phyloP scores from a whole-genome alignment of 2,113 vertebrate species.

The Xiphorhynchus elegans region DNA sequence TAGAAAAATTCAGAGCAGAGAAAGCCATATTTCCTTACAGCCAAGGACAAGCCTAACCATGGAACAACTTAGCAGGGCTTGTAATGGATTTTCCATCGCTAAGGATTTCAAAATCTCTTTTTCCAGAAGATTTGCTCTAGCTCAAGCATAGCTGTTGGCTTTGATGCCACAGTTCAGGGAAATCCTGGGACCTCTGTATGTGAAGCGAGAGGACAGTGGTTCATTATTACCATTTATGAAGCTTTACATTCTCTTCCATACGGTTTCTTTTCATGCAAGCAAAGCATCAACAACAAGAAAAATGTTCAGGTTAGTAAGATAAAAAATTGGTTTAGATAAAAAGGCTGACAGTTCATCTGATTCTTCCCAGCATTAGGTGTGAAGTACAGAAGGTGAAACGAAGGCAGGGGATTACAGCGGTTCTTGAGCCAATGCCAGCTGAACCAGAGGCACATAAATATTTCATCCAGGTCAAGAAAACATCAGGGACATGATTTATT shows the following conservation, averaged over 20 bases:
- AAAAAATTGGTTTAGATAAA: background rate
- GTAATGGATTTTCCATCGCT: background rate
- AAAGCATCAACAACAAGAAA: background rate
- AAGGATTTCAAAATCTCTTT: background rate
- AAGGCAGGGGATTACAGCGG: background rate
- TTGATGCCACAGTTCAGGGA: background rate
- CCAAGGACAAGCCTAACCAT: background rate
- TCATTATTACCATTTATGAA: background rate
- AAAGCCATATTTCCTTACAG: background rate
- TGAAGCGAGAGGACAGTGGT: background rate
- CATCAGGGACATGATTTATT: background rate
- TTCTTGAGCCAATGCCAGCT: background rate
- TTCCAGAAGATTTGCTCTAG: background rate
- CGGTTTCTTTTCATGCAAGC: background rate
- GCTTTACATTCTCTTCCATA: background rate
- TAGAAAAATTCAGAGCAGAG: background rate
- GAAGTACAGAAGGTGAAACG: background rate
- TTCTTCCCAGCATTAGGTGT: background rate
- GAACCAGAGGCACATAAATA: background rate
- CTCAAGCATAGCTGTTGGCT: background rate
- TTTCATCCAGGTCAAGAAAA: background rate
- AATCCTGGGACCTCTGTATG: background rate
- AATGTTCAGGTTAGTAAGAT: background rate
- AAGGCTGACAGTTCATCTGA: background rate
- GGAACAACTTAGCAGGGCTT: background rate